Base-by-base conservation (phyloP, 1,140 invertebrate species). In the Globodera rostochiensis region DNA sequence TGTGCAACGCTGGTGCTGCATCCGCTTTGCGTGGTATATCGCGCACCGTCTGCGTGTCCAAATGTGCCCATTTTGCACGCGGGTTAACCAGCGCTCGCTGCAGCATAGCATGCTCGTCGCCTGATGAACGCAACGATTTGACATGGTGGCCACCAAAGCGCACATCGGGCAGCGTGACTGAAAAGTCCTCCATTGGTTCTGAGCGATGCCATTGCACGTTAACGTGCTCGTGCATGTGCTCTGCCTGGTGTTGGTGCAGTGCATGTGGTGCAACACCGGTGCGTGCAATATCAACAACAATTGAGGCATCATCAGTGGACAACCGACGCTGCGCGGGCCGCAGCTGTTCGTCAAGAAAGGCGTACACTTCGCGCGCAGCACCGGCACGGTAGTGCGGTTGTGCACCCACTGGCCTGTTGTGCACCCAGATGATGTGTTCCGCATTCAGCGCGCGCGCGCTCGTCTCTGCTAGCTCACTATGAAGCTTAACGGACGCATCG, bases 291-390 rank as follows among this genome's bases (percentile, higher is more conserved):
- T 49, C 21, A n/a, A 81, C 50, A 49, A 64, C 57, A 11, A 69
- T 50, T 15, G 25, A 6, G 13, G 77, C 45, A 5, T 47, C 49
- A 21, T 71, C 69, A 11, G 36, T 11, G 9, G 46, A 78, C 25
- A 25, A 53, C 45, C 21, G 64, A 9, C 70, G 64, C 46, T 19
- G 67, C 36, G 46, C 19, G 47, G 78, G 71, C 11, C 25, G 69
- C 60, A 81, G 19, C 19, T 81, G 47, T 66, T 21, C 60, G 9
- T 19, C 83, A 50, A 66, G 69, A 25, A 82, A 13, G 60, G 60
- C 47, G n/a, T 67, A 45, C 46, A 21, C 25, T 13, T 86, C 70
- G 36, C 85, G 81, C 4, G 83, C 86, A 25, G 84, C 80, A 47
- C 70, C 64, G 11, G 74, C 45, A 25, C 80, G 80, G 45, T 81